Base-by-base conservation (phyloP, 2,888 invertebrate genomes). In the Cheilosia soror region DNA sequence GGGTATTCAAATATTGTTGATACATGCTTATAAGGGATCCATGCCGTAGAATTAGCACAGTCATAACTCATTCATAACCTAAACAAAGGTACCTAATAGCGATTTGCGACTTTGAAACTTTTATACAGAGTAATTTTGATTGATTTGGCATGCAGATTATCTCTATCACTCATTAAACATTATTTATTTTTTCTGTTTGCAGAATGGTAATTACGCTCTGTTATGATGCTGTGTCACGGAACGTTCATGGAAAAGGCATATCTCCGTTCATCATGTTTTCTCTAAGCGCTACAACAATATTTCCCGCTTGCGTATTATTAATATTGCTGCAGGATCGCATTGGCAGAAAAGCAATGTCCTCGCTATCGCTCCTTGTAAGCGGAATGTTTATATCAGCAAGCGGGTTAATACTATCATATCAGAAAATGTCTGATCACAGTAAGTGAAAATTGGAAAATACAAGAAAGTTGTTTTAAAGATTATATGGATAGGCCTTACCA, bases 171-270 rank as follows among this genome's bases (percentile, higher is more conserved):
- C 29, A 29, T 5, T 37, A 37, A 7, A 5, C 4, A 37, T 11
- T 7, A 37, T 37, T 37, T 37, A 5, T 5, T 37, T 5, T 5
- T 49, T 42, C 9, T 25, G 5, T 29, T 73, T 76, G 47, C 53
- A 94, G 94, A 76, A 94, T 94, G 94, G 93, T 94, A 37, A 93
- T 94, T 89, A 94, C 94, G 15, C 90, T 94, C 31, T 93, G 94
- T 88, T 94, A 94, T 88, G 94, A 94, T 88, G 94, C 94, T 13
- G 94, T 94, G 60, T 94, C 94, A 5, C 92, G 94, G 68, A 94
- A 94, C 88, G 93, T 94, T 6, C 93, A 93, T 89, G 94, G 93
- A 85, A 90, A 93, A 81, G 93, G 93, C 57, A 92, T 93, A 87
- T 94, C 94, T 25, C 94, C 94, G 49, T 94, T 94, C 88, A 86